A percentile compares a stretch with the other conserved stretches of the same genome.
These are phyloP conservation scores for Andinoacara biseriatus DNA, from an alignment of 2,113 vertebrate species.

Conservation along the genomic window DNA sequence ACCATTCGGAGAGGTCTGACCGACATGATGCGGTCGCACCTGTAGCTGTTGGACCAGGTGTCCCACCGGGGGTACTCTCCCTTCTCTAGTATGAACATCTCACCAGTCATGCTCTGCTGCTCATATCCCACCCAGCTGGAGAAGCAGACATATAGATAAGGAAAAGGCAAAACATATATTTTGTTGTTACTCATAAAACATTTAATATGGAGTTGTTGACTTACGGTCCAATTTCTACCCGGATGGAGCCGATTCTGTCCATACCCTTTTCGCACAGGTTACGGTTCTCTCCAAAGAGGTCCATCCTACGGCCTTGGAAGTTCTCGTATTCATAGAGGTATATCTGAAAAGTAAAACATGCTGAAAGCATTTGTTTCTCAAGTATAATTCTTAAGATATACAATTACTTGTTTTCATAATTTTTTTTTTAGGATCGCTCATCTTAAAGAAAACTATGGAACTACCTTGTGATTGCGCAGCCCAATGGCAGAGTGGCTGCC, in stretches of 20 bases:
- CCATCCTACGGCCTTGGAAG: conserved; percentile 84
- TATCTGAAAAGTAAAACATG: conserved; percentile 68
- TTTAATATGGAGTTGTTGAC: conserved; percentile 29
- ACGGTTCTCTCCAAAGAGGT: conserved; percentile 77
- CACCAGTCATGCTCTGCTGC: conserved; percentile 82
- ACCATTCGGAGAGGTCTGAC: conserved; percentile 85
- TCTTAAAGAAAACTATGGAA: background rate
- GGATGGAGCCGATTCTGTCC: conserved; percentile 81
- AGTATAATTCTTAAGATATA: background rate
- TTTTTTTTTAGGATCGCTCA: rapidly evolving
- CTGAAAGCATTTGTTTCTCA: background rate
- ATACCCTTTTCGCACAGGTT: conserved; percentile 83
- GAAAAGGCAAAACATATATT: background rate
- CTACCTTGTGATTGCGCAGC: conserved; percentile 77
- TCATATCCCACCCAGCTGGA: conserved; percentile 85
- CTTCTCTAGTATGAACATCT: conserved; percentile 87
- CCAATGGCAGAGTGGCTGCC: conserved; percentile 80
- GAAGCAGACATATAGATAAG: background rate
- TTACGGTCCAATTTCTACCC: conserved; percentile 84
- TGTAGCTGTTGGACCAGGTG: conserved; percentile 87
- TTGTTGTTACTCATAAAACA: background rate
- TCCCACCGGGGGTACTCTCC: conserved; percentile 88
- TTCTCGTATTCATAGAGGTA: conserved; percentile 84
- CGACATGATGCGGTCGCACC: conserved; percentile 83
- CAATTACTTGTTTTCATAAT: background rate